Conservation (phyloP, 2,888 invertebrate genomes). For the Sinhomidia bicolor region DNA sequence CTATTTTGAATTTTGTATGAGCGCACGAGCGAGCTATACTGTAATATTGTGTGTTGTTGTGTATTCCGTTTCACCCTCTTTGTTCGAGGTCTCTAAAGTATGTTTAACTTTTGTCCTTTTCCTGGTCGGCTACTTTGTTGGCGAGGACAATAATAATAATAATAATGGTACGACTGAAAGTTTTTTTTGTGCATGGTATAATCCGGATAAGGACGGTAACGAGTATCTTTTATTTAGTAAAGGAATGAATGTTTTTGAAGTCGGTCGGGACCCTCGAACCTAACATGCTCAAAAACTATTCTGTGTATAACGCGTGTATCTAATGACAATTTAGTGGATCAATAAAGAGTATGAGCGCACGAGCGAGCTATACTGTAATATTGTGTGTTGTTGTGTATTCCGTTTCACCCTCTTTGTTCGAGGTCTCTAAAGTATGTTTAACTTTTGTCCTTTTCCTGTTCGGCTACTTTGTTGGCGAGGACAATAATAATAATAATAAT, state of each 20-base stretch:
- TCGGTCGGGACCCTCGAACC: no score
- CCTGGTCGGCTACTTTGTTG: slow-evolving; percentile 46
- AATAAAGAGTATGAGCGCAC: slow-evolving; percentile 74
- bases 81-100: no score
- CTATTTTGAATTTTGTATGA: slow-evolving; percentile 78
- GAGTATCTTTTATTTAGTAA: no score
- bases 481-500: slow-evolving; percentile 43
- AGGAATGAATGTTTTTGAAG: no score
- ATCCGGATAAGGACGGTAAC: no score
- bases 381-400: no score
- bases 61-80: slow-evolving; percentile 57
- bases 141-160: slow-evolving; percentile 22
- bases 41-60: no score
- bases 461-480: slow-evolving; percentile 40
- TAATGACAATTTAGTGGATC: no score
- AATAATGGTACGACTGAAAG: slow-evolving; percentile 35
- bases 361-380: no score
- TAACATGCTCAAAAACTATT: no score
- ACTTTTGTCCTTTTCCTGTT: slow-evolving; percentile 58
- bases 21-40: slow-evolving; percentile 63
- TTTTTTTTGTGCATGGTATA: not conserved
- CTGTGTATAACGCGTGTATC: no score
- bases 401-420: slow-evolving; percentile 48
- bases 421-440: no score
- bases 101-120: slow-evolving; percentile 61